Percentiles rank a stretch among this genome's conserved stretches.
These are phyloP conservation scores for Stenodema calcarata DNA, from an alignment of 2,888 invertebrate species.

Conservation along the genomic window DNA sequence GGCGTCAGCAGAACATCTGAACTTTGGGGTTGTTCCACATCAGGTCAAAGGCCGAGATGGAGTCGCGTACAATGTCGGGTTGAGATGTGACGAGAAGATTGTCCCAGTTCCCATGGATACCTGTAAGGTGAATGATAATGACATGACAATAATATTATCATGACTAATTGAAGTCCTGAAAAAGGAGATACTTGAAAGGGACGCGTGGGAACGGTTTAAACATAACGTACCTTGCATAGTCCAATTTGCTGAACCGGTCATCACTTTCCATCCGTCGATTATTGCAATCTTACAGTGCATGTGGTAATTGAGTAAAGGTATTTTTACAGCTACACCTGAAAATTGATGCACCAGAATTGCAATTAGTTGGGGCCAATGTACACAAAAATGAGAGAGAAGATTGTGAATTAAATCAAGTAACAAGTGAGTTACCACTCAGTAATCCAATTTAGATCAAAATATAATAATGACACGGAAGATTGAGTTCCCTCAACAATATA, in stretches of 20 bases:
- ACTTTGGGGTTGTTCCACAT: conserved; percentile 47
- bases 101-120: conserved; percentile 72
- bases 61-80: conserved; percentile 37
- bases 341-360: background rate
- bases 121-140: too few species aligned
- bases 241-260: conserved; percentile 78
- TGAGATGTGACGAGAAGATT: conserved; percentile 67
- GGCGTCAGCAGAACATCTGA: background rate
- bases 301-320: conserved; percentile 65
- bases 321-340: conserved; percentile 58
- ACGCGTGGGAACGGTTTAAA: too few species aligned
- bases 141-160: too few species aligned
- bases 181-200: too few species aligned
- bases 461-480: too few species aligned
- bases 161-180: too few species aligned
- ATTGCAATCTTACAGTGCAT: conserved; percentile 84
- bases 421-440: too few species aligned
- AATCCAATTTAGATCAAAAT: too few species aligned
- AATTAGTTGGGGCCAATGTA: too few species aligned
- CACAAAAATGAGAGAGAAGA: too few species aligned
- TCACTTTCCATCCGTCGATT: conserved; percentile 68
- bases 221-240: conserved; percentile 67
- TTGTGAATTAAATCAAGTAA: too few species aligned
- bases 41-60: conserved; percentile 27
- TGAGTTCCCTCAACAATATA: too few species aligned